These are phyloP conservation scores for Pseudochromis fuscus DNA, from an alignment of 2,797 vertebrate species.

Conservation along the genomic window DNA sequence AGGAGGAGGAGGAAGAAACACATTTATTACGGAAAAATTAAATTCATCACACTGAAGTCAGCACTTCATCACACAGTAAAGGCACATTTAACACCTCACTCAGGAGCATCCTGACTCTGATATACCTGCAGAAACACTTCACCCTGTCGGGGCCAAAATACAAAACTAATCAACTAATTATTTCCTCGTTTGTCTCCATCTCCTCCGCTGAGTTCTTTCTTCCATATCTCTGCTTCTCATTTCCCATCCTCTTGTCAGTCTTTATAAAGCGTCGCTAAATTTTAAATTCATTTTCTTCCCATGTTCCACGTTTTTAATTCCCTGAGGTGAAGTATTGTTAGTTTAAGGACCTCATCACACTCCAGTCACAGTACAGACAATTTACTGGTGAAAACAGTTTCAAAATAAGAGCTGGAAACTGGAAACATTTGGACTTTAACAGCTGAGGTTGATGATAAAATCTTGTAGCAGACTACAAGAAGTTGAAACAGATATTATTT, in stretches of 20 bases:
- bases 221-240: neutral
- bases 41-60: neutral
- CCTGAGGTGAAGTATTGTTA: too few species aligned
- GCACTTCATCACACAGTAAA: slow-evolving; percentile 1
- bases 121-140: slow-evolving; percentile 3
- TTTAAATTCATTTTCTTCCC: too few species aligned
- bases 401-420: too few species aligned
- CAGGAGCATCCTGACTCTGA: slow-evolving; percentile 9
- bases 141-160: neutral
- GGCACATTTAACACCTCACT: neutral
- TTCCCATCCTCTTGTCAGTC: neutral
- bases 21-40: neutral
- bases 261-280: neutral
- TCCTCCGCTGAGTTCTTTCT: neutral
- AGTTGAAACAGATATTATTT: too few species aligned
- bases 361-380: too few species aligned
- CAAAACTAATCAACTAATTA: neutral
- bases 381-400: too few species aligned
- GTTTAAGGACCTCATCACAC: too few species aligned
- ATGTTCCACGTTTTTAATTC: too few species aligned
- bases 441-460: too few species aligned
- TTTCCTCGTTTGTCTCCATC: slow-evolving; percentile 11
- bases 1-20: neutral
- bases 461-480: too few species aligned
- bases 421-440: too few species aligned